Base-by-base conservation (phyloP, 2,113 vertebrate species). In the Verasper variegatus region DNA sequence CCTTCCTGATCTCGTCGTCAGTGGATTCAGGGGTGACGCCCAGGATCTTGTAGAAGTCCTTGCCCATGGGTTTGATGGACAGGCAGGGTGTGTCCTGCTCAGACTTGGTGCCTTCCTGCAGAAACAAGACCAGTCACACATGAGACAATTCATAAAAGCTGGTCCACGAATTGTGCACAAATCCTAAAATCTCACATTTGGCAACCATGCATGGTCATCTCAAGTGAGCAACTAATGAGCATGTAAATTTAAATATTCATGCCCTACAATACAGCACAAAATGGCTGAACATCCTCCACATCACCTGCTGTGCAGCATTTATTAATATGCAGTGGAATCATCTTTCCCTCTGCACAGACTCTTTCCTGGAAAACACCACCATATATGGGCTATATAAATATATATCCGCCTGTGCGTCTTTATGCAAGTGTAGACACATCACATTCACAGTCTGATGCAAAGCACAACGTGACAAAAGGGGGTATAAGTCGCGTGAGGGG, bases 1-100 rank as follows among this genome's bases (percentile, higher is more conserved):
- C 98, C 89, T 96, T 97, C 92, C 98, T 98, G 93, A 99, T 97
- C 90, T 99, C 98, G 59, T 99, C 98, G 23, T 99, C 98, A 0
- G 97, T 98, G 88, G 98, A 97, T 0, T 97, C 95, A 0, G 94
- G 93, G 2, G 95, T 87, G 89, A 99, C 96, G 2, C 97, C 97
- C 87, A 99, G 89, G 87, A 97, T 95, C 91, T 96, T 97, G 91
- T 99, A 99, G 82, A 97, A 99, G 88, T 99, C 97, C 89, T 98
- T 96, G 67, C 97, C 97, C 86, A 96, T 92, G 68, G 96, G 95
- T 66, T 93, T 93, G 68, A 92, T 84, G 62, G 94, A 74, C 58
- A 90, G 88, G 40, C 88, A 91, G 56, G 93, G 91, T 0, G 76
- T 81, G 35, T 94, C 94, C 40, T 64, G 90, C 71, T 95, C 94